Base-by-base conservation (phyloP, 2,888 invertebrate genomes). In the Ophion obscuratus region DNA sequence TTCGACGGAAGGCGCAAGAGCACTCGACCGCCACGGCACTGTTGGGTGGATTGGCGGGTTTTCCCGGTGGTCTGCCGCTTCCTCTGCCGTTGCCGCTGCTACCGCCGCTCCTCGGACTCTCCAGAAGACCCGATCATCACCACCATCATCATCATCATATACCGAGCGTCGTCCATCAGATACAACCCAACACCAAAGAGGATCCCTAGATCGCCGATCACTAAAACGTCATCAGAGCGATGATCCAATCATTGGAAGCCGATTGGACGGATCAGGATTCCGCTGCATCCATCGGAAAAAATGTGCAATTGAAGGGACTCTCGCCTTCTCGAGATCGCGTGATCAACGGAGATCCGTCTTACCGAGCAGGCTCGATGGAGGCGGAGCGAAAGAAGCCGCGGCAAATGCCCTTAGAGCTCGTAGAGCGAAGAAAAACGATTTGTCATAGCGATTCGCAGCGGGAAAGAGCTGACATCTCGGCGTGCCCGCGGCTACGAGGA, bases 1-100 rank as follows among this genome's bases (percentile, higher is more conserved):
- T 99, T 66, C 95, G 99, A 9, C 96, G 99, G 78, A 98, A 98
- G 93, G 99, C 99, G 0, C 98, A 99, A 94, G 99, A 99, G 93
- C 99, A 99, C 94, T 98, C 98, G 0, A 98, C 99, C 0, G 98
- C 98, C 68, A 92, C 93, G 78, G 93, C 93, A 0, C 88, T 93
- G 44, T 89, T 93, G 27, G 94, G 94, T 5, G 94, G 92, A 5
- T 87, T 93, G 17, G 92, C 93, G 10, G 90, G 91, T 1, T 92
- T 93, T 87, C 91, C 93, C 17, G 92, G 93, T 7, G 94, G 93
- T n/a, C 88, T 94, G 36, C 93, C 93, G 1, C 88, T 93, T 76
- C 94, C 95, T 64, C 92, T 95, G 59, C 95, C 95, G 83, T 94
- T 95, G 88, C 95, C 95, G 89, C 94, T 93, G 92, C 94, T 94